Conservation (phyloP, 2,797 vertebrate genomes). For the Xenops minutus region DNA sequence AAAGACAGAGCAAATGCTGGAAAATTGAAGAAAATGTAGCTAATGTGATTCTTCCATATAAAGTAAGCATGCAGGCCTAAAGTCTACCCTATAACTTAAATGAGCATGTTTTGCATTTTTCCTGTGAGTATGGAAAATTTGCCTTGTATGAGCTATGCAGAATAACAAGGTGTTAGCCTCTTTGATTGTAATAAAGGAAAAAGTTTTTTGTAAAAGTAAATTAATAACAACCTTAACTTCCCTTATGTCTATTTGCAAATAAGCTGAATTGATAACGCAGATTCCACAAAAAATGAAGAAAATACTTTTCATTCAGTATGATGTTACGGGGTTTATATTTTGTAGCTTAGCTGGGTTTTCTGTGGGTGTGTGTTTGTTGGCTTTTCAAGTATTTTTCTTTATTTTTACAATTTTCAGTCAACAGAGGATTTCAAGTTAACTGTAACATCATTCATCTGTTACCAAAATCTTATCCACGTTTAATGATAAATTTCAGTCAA, state of each 20-base stretch:
- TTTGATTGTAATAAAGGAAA: not conserved
- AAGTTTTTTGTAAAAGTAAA: not conserved
- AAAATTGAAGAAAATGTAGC: not conserved
- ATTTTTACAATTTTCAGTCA: conserved; percentile 22
- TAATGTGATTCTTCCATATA: not conserved
- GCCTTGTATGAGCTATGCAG: not conserved
- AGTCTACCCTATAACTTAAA: not conserved
- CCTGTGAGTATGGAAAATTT: not conserved
- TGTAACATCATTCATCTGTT: not conserved
- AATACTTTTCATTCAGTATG: not conserved
- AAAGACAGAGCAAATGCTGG: not conserved
- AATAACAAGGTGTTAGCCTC: not conserved
- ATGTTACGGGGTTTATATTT: not conserved
- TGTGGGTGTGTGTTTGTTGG: too few relatives aligned
- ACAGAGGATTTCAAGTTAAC: conserved; percentile 2
- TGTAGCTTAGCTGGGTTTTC: not conserved
- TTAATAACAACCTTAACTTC: not conserved
- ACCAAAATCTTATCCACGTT: not conserved
- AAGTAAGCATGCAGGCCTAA: not conserved
- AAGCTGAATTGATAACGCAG: not conserved
- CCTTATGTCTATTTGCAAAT: not conserved
- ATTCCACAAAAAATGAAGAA: not conserved
- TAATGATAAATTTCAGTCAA: conserved; percentile 9
- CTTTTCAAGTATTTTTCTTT: not conserved
- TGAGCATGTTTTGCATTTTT: not conserved